phyloP scores from a whole-genome alignment of 2,888 invertebrate species.

The Eumacrocentrus americanus region DNA sequence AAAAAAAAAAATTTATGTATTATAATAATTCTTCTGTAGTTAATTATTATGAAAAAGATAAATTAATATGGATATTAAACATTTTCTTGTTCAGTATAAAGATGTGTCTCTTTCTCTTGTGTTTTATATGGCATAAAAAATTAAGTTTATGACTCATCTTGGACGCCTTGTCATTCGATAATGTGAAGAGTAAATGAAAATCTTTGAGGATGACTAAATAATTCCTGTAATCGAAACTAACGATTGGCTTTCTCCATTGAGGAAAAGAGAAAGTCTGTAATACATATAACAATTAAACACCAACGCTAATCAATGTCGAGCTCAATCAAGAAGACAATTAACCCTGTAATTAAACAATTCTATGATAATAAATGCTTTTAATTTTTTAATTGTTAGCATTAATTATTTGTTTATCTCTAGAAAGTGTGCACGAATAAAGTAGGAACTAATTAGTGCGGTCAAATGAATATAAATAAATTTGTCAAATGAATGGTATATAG shows the following conservation, averaged over 20 bases:
- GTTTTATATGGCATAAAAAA: no score
- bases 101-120: not conserved
- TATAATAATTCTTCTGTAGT: no score
- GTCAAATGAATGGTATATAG: not conserved
- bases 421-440: no score
- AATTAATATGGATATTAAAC: no score
- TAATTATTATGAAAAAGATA: no score
- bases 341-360: conserved; percentile 6
- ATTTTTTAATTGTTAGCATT: not conserved
- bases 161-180: not conserved
- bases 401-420: not conserved
- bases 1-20: not conserved
- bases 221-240: conserved; percentile 15
- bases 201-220: conserved; percentile 11
- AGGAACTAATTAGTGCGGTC: no score
- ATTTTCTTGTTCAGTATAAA: not conserved
- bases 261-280: conserved; percentile 14
- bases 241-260: conserved; percentile 18
- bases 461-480: not conserved
- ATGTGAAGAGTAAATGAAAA: not conserved
- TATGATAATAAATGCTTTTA: not conserved
- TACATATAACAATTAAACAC: conserved; percentile 14
- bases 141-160: conserved; percentile 8
- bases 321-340: conserved; percentile 12
- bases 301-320: conserved; percentile 12